A percentile compares a stretch with the other conserved stretches of the same genome.
These are phyloP conservation scores for Drosophila longiperda DNA, from an alignment of 2,888 invertebrate genomes.

Conservation along the genomic window DNA sequence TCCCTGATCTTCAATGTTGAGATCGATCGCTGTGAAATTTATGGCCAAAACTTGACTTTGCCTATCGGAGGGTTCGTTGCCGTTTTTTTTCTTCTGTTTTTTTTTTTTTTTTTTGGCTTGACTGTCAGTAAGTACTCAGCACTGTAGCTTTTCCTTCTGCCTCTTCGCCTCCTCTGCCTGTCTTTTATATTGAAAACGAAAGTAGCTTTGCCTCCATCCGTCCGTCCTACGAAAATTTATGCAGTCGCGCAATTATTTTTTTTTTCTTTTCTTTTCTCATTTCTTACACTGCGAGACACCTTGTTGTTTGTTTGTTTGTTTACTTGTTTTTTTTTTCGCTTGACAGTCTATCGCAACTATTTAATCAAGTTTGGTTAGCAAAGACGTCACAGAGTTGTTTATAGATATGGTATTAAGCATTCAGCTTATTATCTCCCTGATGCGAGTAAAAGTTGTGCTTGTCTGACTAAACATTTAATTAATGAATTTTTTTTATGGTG, in stretches of 20 bases:
- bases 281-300: constrained; percentile 48
- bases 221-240: constrained; percentile 67
- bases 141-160: constrained; percentile 39
- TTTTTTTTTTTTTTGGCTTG: constrained; percentile 45
- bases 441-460: constrained; percentile 3
- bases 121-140: constrained; percentile 53
- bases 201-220: constrained; percentile 63
- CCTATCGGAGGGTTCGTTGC: constrained; percentile 78
- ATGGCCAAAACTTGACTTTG: constrained; percentile 74
- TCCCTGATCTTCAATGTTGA: constrained; percentile 10
- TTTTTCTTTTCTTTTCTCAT: constrained; percentile 37
- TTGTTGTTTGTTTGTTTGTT: constrained; percentile 34
- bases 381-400: constrained; percentile 23
- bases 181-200: constrained; percentile 76
- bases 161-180: not conserved
- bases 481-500: not conserved
- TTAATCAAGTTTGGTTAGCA: constrained; percentile 30
- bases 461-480: constrained; percentile 1
- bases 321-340: constrained; percentile 26
- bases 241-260: constrained; percentile 77
- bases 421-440: not conserved
- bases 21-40: constrained; percentile 67
- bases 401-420: not conserved
- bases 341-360: constrained; percentile 26
- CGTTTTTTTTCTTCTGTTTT: constrained; percentile 13